Conservation (phyloP, 2,797 vertebrate genomes). For the Danio choprae region DNA sequence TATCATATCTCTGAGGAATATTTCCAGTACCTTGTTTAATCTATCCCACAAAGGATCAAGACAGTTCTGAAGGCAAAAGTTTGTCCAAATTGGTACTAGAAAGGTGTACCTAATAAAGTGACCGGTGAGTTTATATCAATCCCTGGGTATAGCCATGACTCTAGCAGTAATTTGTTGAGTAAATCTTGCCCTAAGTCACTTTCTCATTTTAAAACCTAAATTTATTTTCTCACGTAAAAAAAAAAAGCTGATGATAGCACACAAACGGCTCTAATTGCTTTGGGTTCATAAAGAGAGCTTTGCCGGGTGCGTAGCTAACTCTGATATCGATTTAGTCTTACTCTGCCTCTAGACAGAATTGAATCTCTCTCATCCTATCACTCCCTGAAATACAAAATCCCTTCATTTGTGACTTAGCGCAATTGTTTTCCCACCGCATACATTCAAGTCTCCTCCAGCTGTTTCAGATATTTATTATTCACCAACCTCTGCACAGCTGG, state of each 20-base stretch:
- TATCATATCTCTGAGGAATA: too few species aligned
- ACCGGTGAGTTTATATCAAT: too few species aligned
- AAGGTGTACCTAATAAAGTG: too few species aligned
- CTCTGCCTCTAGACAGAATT: background rate
- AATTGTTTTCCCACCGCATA: background rate
- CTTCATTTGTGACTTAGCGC: background rate
- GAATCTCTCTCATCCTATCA: background rate
- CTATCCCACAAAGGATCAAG: too few species aligned
- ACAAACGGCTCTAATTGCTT: background rate
- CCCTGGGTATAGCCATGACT: too few species aligned
- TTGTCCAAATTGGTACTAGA: too few species aligned
- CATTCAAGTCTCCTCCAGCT: background rate
- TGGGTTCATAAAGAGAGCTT: background rate
- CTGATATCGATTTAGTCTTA: background rate
- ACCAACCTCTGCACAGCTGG: slow-evolving; percentile 11
- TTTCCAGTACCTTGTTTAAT: too few species aligned
- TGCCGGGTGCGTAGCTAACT: background rate
- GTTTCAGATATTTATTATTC: background rate
- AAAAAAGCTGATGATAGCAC: background rate
- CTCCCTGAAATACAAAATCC: background rate
- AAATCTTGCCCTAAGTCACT: too few species aligned
- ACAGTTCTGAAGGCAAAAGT: too few species aligned
- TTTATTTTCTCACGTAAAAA: background rate
- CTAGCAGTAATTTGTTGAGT: too few species aligned
- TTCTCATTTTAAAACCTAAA: too few species aligned